Conservation (phyloP, 2,888 invertebrate genomes). For the Spisula solida region DNA sequence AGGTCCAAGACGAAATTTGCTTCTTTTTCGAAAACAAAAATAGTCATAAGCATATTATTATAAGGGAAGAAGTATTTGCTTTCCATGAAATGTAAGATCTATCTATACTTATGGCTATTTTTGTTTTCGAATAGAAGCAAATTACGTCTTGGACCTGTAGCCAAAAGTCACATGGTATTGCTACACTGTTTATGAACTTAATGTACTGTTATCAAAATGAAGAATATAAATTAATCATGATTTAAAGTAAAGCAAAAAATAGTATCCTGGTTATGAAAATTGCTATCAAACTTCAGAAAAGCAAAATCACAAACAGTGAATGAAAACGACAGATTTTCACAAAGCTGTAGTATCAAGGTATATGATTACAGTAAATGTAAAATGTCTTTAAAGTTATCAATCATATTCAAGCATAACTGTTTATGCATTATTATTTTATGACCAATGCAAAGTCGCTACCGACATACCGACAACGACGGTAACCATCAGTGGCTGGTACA, state of each 20-base stretch:
- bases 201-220: not conserved
- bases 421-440: not conserved
- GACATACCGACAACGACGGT: not conserved
- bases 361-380: conserved; percentile 6
- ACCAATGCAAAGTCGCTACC: not conserved
- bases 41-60: no score
- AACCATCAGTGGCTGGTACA: not conserved
- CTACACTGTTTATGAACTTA: no score
- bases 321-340: not conserved
- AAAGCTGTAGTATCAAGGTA: not conserved
- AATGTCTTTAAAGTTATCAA: not conserved
- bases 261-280: conserved; percentile 18
- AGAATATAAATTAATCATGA: not conserved
- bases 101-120: no score
- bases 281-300: not conserved
- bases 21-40: no score
- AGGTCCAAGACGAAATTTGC: no score
- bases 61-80: no score
- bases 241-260: not conserved
- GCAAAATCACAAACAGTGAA: not conserved
- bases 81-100: no score
- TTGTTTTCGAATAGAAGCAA: no score
- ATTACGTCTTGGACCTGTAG: no score
- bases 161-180: no score
- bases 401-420: not conserved